phyloP scores from a whole-genome alignment of 1,140 invertebrate genomes.

The Anoplophora glabripennis region DNA sequence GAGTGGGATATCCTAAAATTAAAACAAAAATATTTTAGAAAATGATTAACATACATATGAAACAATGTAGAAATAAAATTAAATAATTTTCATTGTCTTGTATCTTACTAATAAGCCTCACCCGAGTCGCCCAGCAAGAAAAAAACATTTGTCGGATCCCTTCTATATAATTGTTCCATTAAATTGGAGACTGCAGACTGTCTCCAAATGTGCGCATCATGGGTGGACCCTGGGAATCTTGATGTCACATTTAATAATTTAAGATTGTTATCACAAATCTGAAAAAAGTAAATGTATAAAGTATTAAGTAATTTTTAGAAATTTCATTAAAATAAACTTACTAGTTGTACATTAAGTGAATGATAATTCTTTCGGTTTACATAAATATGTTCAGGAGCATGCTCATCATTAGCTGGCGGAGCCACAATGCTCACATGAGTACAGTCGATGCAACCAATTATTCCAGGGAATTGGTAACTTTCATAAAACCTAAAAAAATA shows the following conservation, averaged over 20 bases:
- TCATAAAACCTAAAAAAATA: slow-evolving; percentile 15
- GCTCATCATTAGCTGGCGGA: slow-evolving; percentile 22
- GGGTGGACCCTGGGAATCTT: slow-evolving; percentile 15
- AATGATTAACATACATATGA: too few species aligned
- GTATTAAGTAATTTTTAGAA: neutral
- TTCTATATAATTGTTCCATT: slow-evolving; percentile 16
- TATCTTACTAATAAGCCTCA: neutral
- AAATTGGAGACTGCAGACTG: slow-evolving; percentile 11
- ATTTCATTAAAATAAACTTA: slow-evolving; percentile 9
- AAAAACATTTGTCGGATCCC: slow-evolving; percentile 7
- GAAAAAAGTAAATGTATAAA: neutral
- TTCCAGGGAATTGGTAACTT: slow-evolving; percentile 30
- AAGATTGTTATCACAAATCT: slow-evolving; percentile 7
- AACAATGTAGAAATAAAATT: too few species aligned
- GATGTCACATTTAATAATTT: slow-evolving; percentile 12
- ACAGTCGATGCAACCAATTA: slow-evolving; percentile 37
- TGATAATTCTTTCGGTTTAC: slow-evolving; percentile 43
- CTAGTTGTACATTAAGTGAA: slow-evolving; percentile 21
- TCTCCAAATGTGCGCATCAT: slow-evolving; percentile 17
- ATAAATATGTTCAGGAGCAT: slow-evolving; percentile 36
- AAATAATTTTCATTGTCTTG: too few species aligned
- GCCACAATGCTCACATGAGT: slow-evolving; percentile 41
- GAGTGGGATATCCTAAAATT: slow-evolving; percentile 20
- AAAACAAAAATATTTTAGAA: neutral
- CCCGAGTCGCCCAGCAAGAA: slow-evolving; percentile 3